Conservation (phyloP, 2,113 vertebrate genomes). For the Chunga burmeisteri region DNA sequence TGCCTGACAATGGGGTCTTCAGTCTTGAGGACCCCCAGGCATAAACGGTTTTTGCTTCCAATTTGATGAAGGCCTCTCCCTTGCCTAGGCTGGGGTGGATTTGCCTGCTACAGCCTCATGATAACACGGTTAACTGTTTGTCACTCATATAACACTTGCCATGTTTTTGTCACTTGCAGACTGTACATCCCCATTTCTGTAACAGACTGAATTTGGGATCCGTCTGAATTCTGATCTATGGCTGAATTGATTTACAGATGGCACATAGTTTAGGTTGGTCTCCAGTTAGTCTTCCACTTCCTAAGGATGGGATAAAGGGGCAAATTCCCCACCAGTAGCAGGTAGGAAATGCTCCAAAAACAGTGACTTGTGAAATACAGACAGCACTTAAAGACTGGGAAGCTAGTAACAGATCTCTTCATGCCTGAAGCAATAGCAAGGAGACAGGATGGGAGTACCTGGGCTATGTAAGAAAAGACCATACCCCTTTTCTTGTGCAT, state of each 20-base stretch:
- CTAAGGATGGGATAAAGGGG: neutral
- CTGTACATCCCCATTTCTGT: neutral
- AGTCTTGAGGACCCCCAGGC: neutral
- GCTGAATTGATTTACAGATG: neutral
- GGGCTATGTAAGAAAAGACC: neutral
- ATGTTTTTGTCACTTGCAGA: neutral
- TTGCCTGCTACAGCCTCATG: neutral
- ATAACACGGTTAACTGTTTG: neutral
- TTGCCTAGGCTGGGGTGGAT: neutral
- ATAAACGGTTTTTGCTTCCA: neutral
- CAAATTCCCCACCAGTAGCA: neutral
- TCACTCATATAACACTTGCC: neutral
- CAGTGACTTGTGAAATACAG: neutral
- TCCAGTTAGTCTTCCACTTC: neutral
- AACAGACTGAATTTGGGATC: neutral
- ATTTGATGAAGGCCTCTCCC: neutral
- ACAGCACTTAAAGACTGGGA: neutral
- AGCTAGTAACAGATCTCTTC: neutral
- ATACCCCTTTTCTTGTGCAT: neutral
- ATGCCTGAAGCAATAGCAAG: neutral
- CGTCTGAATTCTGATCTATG: neutral
- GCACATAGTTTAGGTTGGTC: fast-evolving
- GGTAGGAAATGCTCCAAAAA: neutral
- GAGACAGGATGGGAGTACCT: neutral
- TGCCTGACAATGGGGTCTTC: neutral